Evolutionary conservation across 2,797 vertebrate species (phyloP).

Genomic region (Trichosurus vulpecula): DNA sequence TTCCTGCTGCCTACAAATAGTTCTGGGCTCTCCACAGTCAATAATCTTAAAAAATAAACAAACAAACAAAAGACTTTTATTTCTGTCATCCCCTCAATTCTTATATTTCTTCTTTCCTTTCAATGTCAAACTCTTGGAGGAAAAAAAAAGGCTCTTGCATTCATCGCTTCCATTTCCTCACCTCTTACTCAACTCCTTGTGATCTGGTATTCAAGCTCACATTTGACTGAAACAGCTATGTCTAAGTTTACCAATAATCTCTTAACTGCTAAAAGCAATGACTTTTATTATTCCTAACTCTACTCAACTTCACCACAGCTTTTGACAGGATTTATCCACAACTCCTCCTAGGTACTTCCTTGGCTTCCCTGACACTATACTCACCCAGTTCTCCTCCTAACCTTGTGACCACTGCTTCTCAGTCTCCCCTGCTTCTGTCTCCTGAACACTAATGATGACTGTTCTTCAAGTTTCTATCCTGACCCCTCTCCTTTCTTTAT

Average conservation of each 20-base stretch:
- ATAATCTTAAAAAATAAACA: not conserved
- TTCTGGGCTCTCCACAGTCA: not conserved
- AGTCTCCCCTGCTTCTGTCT: not conserved
- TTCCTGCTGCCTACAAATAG: not conserved
- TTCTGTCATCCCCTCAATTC: not conserved
- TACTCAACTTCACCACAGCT: not conserved
- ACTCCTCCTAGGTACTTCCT: not conserved
- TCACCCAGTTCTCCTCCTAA: not conserved
- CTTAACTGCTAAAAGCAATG: not conserved
- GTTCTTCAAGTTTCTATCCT: not conserved
- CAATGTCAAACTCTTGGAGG: not conserved
- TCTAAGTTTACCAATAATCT: not conserved
- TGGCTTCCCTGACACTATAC: not conserved
- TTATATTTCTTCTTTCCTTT: not conserved
- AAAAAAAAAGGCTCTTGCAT: not conserved
- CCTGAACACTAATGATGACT: not conserved
- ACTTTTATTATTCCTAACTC: not conserved
- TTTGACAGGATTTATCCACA: not conserved
- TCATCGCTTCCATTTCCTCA: not conserved
- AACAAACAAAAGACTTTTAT: not conserved
- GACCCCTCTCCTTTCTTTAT: not conserved
- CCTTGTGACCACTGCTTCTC: not conserved
- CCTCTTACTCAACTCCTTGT: not conserved
- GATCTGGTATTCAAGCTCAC: not conserved
- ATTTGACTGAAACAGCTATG: not conserved